Conservation (phyloP, 2,113 vertebrate species). For the Empidonax traillii region DNA sequence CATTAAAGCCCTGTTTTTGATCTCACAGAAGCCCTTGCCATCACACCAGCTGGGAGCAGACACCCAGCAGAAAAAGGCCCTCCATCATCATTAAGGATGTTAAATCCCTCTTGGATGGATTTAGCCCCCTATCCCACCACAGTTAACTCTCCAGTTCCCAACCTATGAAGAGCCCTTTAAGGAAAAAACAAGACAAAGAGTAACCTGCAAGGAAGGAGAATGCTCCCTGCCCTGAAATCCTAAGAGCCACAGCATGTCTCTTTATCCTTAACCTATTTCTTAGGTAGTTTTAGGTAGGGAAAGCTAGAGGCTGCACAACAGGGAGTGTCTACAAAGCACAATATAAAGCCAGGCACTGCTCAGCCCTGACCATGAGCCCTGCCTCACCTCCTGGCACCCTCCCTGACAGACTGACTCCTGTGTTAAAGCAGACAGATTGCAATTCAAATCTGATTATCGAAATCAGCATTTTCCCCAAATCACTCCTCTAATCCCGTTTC, state of each 20-base stretch:
- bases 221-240: neutral
- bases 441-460: neutral
- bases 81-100: neutral
- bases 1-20: neutral
- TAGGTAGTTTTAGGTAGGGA: neutral
- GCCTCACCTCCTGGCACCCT: neutral
- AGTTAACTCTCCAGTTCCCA: neutral
- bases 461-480: constrained; percentile 22
- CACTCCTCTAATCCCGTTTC: constrained; percentile 23
- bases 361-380: neutral
- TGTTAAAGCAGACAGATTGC: constrained; percentile 23
- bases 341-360: neutral
- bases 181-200: neutral
- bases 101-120: neutral
- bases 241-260: neutral
- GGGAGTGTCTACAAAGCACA: neutral
- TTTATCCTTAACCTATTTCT: neutral
- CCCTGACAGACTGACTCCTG: neutral
- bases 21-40: neutral
- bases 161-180: neutral
- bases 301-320: neutral
- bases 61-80: neutral
- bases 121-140: neutral
- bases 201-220: neutral
- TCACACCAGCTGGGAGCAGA: neutral